Percentiles rank a stretch among this genome's conserved stretches.
Evolutionary conservation across 2,888 invertebrate species (phyloP).

Genomic region (Oasisia sp.): DNA sequence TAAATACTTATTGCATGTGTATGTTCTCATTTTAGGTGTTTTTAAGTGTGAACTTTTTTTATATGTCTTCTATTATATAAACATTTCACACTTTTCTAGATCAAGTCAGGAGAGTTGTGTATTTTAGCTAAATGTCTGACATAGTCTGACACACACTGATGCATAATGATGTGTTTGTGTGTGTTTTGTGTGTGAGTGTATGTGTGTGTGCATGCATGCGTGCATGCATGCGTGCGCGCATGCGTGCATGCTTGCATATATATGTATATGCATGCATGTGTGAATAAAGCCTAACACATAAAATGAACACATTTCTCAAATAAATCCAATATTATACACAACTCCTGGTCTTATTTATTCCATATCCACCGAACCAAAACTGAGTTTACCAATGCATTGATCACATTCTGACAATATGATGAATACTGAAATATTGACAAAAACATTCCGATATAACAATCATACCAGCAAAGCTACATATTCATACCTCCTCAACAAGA

Average conservation of each 20-base stretch:
- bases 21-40: neutral
- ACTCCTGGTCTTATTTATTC: neutral
- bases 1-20: neutral
- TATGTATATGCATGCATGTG: neutral
- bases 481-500: too few species aligned
- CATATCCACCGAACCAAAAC: neutral
- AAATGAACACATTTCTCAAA: neutral
- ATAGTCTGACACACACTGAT: neutral
- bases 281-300: neutral
- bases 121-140: neutral
- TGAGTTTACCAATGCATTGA: neutral
- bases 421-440: neutral
- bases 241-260: neutral
- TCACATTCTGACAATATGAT: neutral
- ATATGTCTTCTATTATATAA: neutral
- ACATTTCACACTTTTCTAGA: neutral
- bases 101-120: neutral
- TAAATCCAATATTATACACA: neutral
- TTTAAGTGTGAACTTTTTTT: neutral
- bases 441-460: neutral
- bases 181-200: neutral
- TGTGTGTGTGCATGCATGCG: neutral
- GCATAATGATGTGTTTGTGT: neutral
- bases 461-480: neutral
- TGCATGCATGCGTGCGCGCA: neutral